Conservation (phyloP, 1,140 invertebrate species). For the Diachasma alloeum region DNA sequence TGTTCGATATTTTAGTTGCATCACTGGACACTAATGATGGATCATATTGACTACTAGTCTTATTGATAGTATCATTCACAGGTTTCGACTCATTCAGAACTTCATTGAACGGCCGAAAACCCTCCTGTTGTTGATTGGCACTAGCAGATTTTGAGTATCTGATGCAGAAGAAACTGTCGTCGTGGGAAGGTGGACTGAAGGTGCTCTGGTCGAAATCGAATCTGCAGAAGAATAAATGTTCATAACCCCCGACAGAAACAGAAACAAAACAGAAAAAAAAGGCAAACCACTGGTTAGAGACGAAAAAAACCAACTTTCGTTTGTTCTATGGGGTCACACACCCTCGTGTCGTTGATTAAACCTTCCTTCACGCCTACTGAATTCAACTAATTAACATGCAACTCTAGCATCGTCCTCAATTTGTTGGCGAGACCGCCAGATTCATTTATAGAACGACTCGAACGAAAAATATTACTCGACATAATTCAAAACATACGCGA, state of each 20-base stretch:
- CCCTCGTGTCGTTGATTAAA: slow-evolving; percentile 24
- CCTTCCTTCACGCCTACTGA: no score
- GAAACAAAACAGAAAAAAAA: no score
- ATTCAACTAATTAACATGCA: neutral
- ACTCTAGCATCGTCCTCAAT: neutral
- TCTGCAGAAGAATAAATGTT: slow-evolving; percentile 58
- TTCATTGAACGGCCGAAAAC: slow-evolving; percentile 50
- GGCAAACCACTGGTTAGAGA: no score
- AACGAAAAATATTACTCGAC: neutral
- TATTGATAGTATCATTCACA: neutral
- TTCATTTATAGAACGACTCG: slow-evolving; percentile 14
- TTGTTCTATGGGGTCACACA: no score
- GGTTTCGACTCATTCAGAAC: slow-evolving; percentile 38
- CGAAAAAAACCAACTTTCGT: no score
- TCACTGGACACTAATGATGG: neutral
- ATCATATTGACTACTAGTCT: neutral
- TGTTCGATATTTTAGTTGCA: slow-evolving; percentile 38
- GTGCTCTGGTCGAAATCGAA: slow-evolving; percentile 74
- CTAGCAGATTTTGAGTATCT: slow-evolving; percentile 64
- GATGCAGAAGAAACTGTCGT: slow-evolving; percentile 76
- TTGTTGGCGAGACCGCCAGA: neutral
- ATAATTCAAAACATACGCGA: neutral
- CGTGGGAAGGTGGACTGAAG: slow-evolving; percentile 74
- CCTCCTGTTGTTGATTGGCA: slow-evolving; percentile 34
- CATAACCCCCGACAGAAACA: no score